Evolutionary conservation across 2,888 invertebrate species (phyloP).

Genomic region (Lordiphosa andalusiaca): DNA sequence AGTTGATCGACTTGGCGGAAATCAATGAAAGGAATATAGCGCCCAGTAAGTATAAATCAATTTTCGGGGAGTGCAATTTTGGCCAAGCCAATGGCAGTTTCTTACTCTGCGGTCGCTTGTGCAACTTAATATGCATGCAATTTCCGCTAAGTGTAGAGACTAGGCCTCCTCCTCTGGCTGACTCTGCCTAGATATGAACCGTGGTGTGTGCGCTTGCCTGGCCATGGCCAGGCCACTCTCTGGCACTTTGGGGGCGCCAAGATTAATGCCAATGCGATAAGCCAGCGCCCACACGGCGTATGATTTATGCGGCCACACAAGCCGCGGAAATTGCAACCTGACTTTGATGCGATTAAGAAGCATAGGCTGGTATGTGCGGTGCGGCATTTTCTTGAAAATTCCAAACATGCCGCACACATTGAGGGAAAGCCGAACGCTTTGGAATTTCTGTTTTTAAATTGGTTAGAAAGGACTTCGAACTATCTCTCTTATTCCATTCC

Average conservation of each 20-base stretch:
- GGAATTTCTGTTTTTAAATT: background rate
- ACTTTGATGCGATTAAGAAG: constrained; percentile 58
- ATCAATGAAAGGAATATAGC: constrained; percentile 86
- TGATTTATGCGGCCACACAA: constrained; percentile 45
- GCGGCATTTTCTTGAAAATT: background rate
- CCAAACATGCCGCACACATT: background rate
- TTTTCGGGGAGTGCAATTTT: constrained; percentile 43
- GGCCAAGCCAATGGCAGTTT: constrained; percentile 32
- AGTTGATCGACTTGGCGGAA: constrained; percentile 88
- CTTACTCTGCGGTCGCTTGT: constrained; percentile 5
- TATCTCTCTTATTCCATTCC: background rate
- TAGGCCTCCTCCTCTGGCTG: constrained; percentile 3
- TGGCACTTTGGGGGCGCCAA: constrained; percentile 52
- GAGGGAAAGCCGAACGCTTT: background rate
- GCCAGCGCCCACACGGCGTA: constrained; percentile 35
- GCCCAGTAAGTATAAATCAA: constrained; percentile 83
- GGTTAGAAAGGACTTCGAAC: background rate
- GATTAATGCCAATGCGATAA: constrained; percentile 74
- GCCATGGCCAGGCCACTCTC: constrained; percentile 6
- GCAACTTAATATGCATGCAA: constrained; percentile 72
- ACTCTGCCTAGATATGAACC: background rate
- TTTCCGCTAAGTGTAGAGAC: constrained; percentile 62
- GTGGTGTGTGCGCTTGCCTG: constrained; percentile 7
- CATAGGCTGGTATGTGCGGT: constrained; percentile 7
- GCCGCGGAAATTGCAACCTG: constrained; percentile 61